Percentiles rank a stretch among this genome's conserved stretches.
phyloP scores from a whole-genome alignment of 2,113 vertebrate species.

The Platichthys stellatus region DNA sequence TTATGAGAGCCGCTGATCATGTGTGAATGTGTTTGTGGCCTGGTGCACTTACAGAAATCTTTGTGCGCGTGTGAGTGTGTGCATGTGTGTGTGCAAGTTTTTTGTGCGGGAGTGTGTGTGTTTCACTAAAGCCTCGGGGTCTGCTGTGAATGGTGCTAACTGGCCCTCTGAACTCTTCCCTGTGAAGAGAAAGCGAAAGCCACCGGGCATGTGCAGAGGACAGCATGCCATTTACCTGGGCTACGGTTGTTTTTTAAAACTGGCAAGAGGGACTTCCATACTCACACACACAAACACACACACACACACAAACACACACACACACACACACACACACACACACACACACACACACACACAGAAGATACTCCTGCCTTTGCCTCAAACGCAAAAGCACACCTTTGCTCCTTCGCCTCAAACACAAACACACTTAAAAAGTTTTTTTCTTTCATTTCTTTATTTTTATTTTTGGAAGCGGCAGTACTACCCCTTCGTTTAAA shows the following conservation, averaged over 20 bases:
- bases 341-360: slow-evolving; percentile 24
- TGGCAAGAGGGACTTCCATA: slow-evolving; percentile 64
- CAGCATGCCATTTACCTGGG: slow-evolving; percentile 84
- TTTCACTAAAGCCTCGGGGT: slow-evolving; percentile 59
- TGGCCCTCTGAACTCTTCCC: slow-evolving; percentile 79
- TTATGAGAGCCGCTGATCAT: slow-evolving; percentile 51
- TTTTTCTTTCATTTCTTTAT: slow-evolving; percentile 38
- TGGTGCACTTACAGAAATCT: slow-evolving; percentile 49
- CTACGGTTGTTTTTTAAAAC: slow-evolving; percentile 75
- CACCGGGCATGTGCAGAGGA: slow-evolving; percentile 81
- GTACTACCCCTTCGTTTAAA: slow-evolving; percentile 65
- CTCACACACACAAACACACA: slow-evolving; percentile 16
- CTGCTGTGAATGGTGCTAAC: slow-evolving; percentile 77
- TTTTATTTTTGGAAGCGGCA: slow-evolving; percentile 80
- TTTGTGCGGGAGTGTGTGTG: slow-evolving; percentile 38
- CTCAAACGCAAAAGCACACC: slow-evolving; percentile 79
- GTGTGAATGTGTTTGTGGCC: slow-evolving; percentile 55
- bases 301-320: slow-evolving; percentile 33
- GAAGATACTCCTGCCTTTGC: slow-evolving; percentile 69
- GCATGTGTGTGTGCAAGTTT: slow-evolving; percentile 44
- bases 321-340: slow-evolving; percentile 23
- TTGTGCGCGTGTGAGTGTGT: slow-evolving; percentile 37
- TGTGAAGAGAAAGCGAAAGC: slow-evolving; percentile 79
- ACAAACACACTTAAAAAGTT: slow-evolving; percentile 82
- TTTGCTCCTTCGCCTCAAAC: slow-evolving; percentile 79